Evolutionary conservation across 2,113 vertebrate genomes (phyloP), one percentile per base, ranked within the genome.

Genomic region (Phycodurus eques): DNA sequence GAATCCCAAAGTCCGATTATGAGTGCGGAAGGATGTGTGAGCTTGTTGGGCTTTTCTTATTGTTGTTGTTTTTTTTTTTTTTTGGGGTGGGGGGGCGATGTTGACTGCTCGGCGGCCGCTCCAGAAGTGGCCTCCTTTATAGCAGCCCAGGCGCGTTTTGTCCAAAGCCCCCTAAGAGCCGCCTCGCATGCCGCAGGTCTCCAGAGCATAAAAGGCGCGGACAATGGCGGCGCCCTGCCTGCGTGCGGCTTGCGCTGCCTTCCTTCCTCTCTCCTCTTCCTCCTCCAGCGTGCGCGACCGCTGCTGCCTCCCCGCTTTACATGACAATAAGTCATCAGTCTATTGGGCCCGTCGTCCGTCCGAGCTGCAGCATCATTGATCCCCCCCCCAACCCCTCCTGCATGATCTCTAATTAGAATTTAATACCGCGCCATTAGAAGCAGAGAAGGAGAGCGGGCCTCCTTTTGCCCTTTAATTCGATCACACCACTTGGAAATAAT

Each of bases 261-360:
- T 22, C 53, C 19, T 51, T 19, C 15, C 49, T 19, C 3, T 19
- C 54, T 39, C 6, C 35, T 39, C 35, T 39, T 39, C 19, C 27
- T 33, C 27, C 59, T 17, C 15, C 59, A 14, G 15, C 59, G 3
- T 96, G 96, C 98, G 96, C 96, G 95, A 94, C 95, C 95, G 96
- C 97, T 98, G 98, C 59, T 27, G 98, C 59, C 59, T 61, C 59
- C 59, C 59, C 35, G 59, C 92, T 99, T 99, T 99, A 99, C 98
- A 99, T 99, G 97, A 99, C 98, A 99, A 99, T 98, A 98, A 99
- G 95, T 99, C 98, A 99, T 98, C 98, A 96, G 96, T 99, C 98
- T 97, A 98, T 98, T 98, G 97, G 97, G 95, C 96, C 93, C 93
- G 94, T 56, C 20, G 95, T 96, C 96, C 96, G 97, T 96, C 97